Evolutionary conservation across 2,888 invertebrate species (phyloP).

Genomic region (Campopleginae sp.): DNA sequence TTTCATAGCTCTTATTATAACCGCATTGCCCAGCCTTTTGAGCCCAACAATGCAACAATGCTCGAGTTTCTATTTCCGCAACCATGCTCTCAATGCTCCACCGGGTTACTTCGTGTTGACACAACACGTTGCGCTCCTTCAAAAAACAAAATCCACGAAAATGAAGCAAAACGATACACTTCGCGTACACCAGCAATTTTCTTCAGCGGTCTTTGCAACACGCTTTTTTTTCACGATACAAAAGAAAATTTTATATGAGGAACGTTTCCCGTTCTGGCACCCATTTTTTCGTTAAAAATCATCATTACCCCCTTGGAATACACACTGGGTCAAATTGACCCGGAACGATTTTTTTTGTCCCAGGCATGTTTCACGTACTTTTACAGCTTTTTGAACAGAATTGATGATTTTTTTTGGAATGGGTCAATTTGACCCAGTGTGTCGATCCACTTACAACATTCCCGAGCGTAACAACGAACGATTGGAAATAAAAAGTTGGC

Average conservation of each 20-base stretch:
- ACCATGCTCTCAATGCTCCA: slow-evolving; percentile 32
- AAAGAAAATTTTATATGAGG: background rate
- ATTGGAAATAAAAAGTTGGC: too few species aligned
- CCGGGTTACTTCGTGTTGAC: slow-evolving; percentile 24
- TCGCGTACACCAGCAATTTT: slow-evolving; percentile 1
- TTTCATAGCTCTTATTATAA: slow-evolving; percentile 61
- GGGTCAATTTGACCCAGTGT: too few species aligned
- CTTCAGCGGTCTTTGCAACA: background rate
- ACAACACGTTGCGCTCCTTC: slow-evolving; percentile 28
- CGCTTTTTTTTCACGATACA: slow-evolving; percentile 23
- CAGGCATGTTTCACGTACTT: too few species aligned
- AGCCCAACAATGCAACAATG: slow-evolving; percentile 56
- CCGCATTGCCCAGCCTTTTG: slow-evolving; percentile 52
- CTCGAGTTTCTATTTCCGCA: slow-evolving; percentile 56
- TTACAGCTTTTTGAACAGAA: too few species aligned
- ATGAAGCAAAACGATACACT: background rate
- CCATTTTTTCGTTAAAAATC: too few species aligned
- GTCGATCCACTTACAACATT: too few species aligned
- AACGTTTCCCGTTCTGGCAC: background rate
- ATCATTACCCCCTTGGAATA: too few species aligned
- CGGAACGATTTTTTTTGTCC: too few species aligned
- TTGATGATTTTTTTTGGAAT: too few species aligned
- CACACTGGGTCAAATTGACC: too few species aligned
- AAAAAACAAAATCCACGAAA: slow-evolving; percentile 26
- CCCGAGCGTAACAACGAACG: background rate